These are phyloP conservation scores for Pelodytes ibericus DNA, from an alignment of 2,797 vertebrate species.

Conservation along the genomic window DNA sequence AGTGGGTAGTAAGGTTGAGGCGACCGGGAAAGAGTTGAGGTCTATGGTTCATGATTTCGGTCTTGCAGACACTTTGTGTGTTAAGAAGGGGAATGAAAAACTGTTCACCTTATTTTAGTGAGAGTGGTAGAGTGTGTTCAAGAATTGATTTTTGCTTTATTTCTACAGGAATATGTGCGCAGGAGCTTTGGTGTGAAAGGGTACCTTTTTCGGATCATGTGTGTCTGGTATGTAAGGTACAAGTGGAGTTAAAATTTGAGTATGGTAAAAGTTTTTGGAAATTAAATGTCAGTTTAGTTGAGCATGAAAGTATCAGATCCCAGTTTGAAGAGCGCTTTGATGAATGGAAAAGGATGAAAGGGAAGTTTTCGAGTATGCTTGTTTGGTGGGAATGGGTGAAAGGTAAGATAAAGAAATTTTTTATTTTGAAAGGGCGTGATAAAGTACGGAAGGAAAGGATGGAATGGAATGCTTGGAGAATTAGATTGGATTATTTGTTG, in stretches of 20 bases:
- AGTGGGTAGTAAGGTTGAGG: background rate
- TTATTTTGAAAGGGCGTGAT: background rate
- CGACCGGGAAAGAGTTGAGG: background rate
- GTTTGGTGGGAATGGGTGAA: constrained; percentile 11
- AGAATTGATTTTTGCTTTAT: background rate
- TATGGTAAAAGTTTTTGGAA: background rate
- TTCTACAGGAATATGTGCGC: background rate
- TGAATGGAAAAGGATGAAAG: background rate
- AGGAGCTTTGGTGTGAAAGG: background rate
- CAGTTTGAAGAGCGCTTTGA: background rate
- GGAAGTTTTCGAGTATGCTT: background rate
- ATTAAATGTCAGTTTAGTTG: background rate
- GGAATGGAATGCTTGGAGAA: too few species aligned
- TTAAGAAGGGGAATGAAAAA: background rate
- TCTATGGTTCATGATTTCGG: background rate
- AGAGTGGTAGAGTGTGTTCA: background rate
- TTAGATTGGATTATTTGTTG: background rate
- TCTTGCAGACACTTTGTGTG: background rate
- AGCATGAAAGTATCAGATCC: background rate
- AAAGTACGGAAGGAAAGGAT: too few species aligned
- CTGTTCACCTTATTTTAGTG: background rate
- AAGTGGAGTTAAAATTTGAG: background rate
- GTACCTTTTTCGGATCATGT: background rate
- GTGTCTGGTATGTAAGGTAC: background rate
- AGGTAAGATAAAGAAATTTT: background rate